Evolutionary conservation across 2,797 vertebrate species (phyloP).

Genomic region (Ibycter americanus): DNA sequence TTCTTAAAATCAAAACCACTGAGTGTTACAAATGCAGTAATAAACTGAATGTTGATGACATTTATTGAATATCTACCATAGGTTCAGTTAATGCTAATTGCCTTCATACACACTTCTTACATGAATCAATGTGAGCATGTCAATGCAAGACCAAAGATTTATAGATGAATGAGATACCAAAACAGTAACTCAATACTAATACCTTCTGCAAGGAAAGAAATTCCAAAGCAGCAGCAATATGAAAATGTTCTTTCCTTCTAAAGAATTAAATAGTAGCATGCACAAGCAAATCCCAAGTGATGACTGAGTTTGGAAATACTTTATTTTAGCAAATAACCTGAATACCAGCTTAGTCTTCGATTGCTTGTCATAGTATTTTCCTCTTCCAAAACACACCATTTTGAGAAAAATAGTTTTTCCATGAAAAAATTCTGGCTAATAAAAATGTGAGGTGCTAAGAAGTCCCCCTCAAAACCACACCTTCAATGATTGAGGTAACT

Average conservation of each 20-base stretch:
- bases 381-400: background rate
- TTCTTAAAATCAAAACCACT: background rate
- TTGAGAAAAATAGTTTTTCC: background rate
- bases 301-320: background rate
- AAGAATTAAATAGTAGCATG: background rate
- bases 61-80: background rate
- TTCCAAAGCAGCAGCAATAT: background rate
- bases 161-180: background rate
- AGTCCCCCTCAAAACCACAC: background rate
- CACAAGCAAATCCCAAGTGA: background rate
- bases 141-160: background rate
- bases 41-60: background rate
- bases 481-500: background rate
- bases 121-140: background rate
- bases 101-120: background rate
- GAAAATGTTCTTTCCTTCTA: background rate
- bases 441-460: background rate
- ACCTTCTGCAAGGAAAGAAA: background rate
- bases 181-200: background rate
- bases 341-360: background rate
- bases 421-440: background rate
- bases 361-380: background rate
- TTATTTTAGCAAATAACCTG: background rate
- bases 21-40: background rate
- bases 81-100: background rate